Base-by-base conservation (phyloP, 2,113 vertebrate genomes). In the Cranoglanis bouderius region DNA sequence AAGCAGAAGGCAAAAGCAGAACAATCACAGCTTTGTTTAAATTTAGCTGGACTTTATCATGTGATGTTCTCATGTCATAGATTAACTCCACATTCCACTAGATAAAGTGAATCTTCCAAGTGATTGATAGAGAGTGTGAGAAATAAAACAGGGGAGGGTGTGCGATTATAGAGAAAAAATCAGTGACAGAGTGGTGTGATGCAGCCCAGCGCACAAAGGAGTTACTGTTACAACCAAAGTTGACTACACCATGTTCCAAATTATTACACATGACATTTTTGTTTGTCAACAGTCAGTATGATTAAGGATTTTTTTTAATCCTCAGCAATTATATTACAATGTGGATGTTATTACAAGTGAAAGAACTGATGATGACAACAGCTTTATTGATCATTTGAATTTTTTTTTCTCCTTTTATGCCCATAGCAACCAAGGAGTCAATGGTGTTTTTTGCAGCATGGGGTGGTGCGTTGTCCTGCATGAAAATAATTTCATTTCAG, bases 1-100 rank as follows among this genome's bases (percentile, higher is more conserved):
- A 46, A 80, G 74, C 74, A 49, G 57, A 83, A 51, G 18, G 35
- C 10, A 38, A 32, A 40, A 38, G 32, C 49, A 24, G 10, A 86
- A 59, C 29, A 86, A 38, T 88, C 13, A 72, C 32, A 18, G 19
- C 82, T 65, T 88, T 75, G 53, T 85, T 78, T 53, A n/a, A 80
- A 43, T 35, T 65, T 87, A 13, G 46, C 10, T 70, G 13, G 8
- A 55, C 49, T 63, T 38, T 8, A 84, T 75, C 38, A 74, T 82
- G 53, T 75, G 65, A 83, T 51, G 35, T 49, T 61, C 61, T 40
- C 18, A 32, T 72, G 53, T 40, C 21, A 57, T 3, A 21, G 35
- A 53, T 63, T 65, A 43, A 46, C 59, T 70, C 49, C 53, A 10
- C 6, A 70, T 67, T 51, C 29, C 40, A 84, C 21, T 75, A 18